phyloP scores from a whole-genome alignment of 1,140 invertebrate genomes.

The Brachionus angularis region DNA sequence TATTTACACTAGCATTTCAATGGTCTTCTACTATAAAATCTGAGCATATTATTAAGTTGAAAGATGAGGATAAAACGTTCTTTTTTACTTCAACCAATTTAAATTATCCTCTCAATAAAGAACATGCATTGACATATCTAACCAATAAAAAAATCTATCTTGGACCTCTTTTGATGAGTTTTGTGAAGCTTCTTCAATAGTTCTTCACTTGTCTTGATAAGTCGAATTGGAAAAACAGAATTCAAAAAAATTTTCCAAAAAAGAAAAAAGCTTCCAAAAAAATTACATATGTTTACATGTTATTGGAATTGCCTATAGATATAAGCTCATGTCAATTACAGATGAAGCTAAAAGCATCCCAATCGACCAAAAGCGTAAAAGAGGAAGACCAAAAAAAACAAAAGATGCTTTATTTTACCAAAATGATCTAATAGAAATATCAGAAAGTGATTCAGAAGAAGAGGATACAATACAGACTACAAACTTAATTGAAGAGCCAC shows the following conservation, averaged over 20 bases:
- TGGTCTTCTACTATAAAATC: no score
- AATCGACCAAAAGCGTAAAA: slow-evolving; percentile 11
- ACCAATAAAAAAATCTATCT: neutral
- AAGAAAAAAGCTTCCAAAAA: neutral
- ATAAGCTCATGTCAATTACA: neutral
- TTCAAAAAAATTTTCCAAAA: no score
- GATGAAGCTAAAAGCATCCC: neutral
- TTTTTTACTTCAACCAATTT: neutral
- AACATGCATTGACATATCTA: neutral
- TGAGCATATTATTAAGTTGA: no score
- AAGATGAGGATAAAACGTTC: neutral
- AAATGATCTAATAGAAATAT: neutral
- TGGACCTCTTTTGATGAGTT: neutral
- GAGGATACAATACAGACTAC: neutral
- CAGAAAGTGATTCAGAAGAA: neutral
- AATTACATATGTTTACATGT: neutral
- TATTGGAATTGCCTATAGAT: neutral
- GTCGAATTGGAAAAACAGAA: neutral
- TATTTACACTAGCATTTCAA: neutral
- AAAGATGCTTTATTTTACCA: neutral
- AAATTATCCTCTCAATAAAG: neutral
- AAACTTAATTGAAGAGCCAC: no score
- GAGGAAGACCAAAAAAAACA: slow-evolving; percentile 8
- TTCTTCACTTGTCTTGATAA: neutral
- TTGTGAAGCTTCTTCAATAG: neutral